Evolutionary conservation across 2,797 vertebrate species (phyloP).

Genomic region (Crocidura indochinensis): DNA sequence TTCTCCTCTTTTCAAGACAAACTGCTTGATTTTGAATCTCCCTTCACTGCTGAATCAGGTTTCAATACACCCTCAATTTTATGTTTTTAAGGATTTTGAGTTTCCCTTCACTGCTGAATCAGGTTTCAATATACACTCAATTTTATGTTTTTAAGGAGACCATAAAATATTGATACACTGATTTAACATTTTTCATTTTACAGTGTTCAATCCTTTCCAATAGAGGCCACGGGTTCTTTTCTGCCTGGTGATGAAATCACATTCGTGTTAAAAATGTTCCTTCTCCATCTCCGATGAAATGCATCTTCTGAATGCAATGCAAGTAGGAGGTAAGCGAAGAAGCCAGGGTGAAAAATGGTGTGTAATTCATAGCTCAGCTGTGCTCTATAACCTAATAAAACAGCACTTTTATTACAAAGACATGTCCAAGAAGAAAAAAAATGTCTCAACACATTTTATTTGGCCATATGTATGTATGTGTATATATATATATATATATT

Average conservation of each 20-base stretch:
- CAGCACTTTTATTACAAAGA: slow-evolving; percentile 46
- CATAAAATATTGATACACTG: slow-evolving; percentile 32
- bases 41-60: neutral
- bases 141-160: slow-evolving; percentile 39
- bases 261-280: slow-evolving; percentile 57
- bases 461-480: slow-evolving; percentile 50
- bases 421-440: slow-evolving; percentile 68
- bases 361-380: slow-evolving; percentile 58
- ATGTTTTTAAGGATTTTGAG: neutral
- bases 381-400: slow-evolving; percentile 78
- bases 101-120: neutral
- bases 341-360: slow-evolving; percentile 64
- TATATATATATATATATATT: slow-evolving; percentile 47
- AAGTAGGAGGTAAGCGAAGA: slow-evolving; percentile 58
- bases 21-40: neutral
- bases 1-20: slow-evolving; percentile 20
- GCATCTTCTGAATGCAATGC: slow-evolving; percentile 52
- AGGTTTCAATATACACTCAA: slow-evolving; percentile 47
- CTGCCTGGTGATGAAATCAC: neutral
- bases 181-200: slow-evolving; percentile 57
- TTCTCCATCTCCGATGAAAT: slow-evolving; percentile 54
- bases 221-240: neutral
- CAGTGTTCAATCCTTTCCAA: neutral
- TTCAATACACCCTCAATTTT: slow-evolving; percentile 59
- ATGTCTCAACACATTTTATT: slow-evolving; percentile 78